Base-by-base conservation (phyloP, 2,113 vertebrate species). In the Taxidea taxus region DNA sequence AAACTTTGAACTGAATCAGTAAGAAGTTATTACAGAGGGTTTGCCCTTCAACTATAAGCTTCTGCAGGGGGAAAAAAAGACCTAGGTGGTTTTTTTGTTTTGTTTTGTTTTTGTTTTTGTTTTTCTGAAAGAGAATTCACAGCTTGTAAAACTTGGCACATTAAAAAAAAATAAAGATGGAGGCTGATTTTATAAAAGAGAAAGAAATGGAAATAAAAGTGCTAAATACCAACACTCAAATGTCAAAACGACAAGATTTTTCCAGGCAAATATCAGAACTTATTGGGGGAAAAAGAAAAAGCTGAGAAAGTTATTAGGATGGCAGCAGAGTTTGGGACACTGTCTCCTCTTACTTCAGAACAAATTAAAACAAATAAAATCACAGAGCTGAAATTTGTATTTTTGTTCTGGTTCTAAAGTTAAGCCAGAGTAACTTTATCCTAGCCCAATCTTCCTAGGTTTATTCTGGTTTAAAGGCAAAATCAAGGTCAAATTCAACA, bases 21-120 rank as follows among this genome's bases (percentile, higher is more conserved):
- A 90, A 94, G 75, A 97, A 97, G 95, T 87, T 97, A 97, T 60
- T 95, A 98, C 72, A 87, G 78, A 98, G 87, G 47, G 34, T 96
- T 93, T 96, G 42, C 85, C 64, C 95, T 96, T 95, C 81, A 98
- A 51, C 82, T 91, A 74, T 2, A 14, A 96, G 75, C 75, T 96
- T 97, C 87, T 94, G n/a, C 94, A 12, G 29, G 42, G 14, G 31
- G 5, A 2, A 18, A 5, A 18, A 3, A 12, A 10, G 21, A 56
- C 25, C 23, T 82, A 82, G n/a, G 11, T 47, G 6, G 6, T 15
- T 29, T 58, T 56, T 14, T 80, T 34, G 10, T 20, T 51, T 20
- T 20, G 2, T 11, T 15, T 9, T 34, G 21, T 56, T 8, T 80
- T 34, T 20, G 12, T 54, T 21, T 18, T 2, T 6, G 13, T 21